These are phyloP conservation scores for Bergia puertoricense DNA, from an alignment of 92 coral and sea anemone genomes.

Conservation along the genomic window DNA sequence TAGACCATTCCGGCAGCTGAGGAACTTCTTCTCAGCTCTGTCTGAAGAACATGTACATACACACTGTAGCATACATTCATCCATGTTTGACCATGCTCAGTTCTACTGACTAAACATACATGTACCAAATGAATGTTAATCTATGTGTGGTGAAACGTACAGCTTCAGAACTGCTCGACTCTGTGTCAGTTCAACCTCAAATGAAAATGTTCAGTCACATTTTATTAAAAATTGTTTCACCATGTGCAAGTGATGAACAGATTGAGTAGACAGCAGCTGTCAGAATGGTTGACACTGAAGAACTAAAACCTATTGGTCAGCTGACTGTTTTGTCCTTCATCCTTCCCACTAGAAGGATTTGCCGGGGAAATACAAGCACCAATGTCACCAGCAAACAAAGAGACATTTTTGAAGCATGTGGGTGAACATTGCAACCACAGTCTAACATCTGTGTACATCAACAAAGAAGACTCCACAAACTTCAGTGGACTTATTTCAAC, in stretches of 20 bases:
- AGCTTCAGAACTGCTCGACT: not conserved
- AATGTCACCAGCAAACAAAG: not conserved
- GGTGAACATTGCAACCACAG: not conserved
- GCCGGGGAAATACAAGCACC: not conserved
- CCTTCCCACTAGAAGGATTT: not conserved
- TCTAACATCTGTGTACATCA: not conserved
- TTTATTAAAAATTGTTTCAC: not conserved
- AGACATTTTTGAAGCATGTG: not conserved
- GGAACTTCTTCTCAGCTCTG: not conserved
- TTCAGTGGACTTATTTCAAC: slow-evolving; percentile 11
- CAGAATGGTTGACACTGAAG: not conserved
- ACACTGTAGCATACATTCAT: not conserved
- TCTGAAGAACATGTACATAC: not conserved
- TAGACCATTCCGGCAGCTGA: slow-evolving; percentile 4
- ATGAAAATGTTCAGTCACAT: not conserved
- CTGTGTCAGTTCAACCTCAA: not conserved
- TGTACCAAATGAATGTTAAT: not conserved
- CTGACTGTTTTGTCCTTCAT: not conserved
- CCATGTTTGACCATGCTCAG: not conserved
- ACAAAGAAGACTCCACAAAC: slow-evolving; percentile 5
- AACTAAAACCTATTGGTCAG: not conserved
- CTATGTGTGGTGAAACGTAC: not conserved
- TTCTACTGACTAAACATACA: not conserved
- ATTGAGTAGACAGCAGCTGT: not conserved
- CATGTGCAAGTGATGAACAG: not conserved